Percentiles rank a stretch among this genome's conserved stretches.
phyloP scores from a whole-genome alignment of 2,888 invertebrate genomes.

The Bruchidius siliquastri region DNA sequence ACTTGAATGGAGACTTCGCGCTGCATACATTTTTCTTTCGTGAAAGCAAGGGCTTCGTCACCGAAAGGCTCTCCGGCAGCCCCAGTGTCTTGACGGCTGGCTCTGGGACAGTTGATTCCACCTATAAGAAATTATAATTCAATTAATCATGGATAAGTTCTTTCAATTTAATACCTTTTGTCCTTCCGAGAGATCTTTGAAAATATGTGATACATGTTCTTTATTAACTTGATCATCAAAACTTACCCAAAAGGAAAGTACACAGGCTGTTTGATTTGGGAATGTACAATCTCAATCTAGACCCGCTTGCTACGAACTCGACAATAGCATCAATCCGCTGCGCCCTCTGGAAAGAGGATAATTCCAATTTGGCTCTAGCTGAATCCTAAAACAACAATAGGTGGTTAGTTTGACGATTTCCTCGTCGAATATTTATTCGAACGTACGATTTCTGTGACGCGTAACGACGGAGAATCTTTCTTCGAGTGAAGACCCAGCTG shows the following conservation, averaged over 20 bases:
- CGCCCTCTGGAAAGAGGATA: conserved; percentile 89
- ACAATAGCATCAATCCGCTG: conserved; percentile 88
- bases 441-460: conserved; percentile 78
- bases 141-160: too few species aligned
- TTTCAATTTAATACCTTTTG: too few species aligned
- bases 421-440: background rate
- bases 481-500: conserved; percentile 78
- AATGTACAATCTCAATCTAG: conserved; percentile 86
- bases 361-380: conserved; percentile 82
- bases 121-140: conserved; percentile 37
- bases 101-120: conserved; percentile 79
- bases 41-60: conserved; percentile 87
- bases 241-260: conserved; percentile 83
- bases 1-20: conserved; percentile 78
- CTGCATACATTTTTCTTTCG: conserved; percentile 85
- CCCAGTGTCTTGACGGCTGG: conserved; percentile 67
- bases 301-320: conserved; percentile 96
- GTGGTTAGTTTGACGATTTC: conserved; percentile 27
- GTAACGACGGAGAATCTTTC: conserved; percentile 78
- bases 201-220: too few species aligned
- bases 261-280: conserved; percentile 93
- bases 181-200: too few species aligned
- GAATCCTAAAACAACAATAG: conserved; percentile 55
- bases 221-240: too few species aligned
- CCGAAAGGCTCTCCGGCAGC: conserved; percentile 86